Conservation (phyloP, 2,113 vertebrate species). For the Euleptes europaea region DNA sequence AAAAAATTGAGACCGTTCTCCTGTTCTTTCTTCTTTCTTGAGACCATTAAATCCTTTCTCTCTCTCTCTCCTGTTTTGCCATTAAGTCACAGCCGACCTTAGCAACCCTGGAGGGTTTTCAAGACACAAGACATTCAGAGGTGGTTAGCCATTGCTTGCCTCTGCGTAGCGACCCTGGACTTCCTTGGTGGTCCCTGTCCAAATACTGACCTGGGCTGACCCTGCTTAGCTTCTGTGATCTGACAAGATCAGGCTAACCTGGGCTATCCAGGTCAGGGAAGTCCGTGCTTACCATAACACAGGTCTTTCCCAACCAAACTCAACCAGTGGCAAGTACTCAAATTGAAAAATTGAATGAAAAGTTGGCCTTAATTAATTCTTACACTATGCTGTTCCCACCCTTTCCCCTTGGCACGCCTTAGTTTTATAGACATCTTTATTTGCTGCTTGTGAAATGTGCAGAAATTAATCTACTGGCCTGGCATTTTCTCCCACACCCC, state of each 20-base stretch:
- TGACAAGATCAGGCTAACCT: too few species aligned
- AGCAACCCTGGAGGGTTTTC: too few species aligned
- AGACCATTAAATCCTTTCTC: too few species aligned
- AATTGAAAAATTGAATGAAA: constrained; percentile 21
- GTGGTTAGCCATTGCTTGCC: too few species aligned
- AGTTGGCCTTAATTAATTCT: background rate
- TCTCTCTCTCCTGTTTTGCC: too few species aligned
- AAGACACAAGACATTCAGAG: too few species aligned
- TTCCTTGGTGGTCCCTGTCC: too few species aligned
- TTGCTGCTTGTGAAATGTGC: constrained; percentile 4
- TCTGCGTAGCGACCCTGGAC: too few species aligned
- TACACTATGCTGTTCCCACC: background rate
- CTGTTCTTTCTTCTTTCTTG: too few species aligned
- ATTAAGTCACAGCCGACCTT: too few species aligned
- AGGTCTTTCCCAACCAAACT: background rate
- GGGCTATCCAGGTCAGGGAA: background rate
- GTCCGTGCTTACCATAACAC: background rate
- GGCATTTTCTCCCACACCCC: background rate
- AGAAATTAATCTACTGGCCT: constrained; percentile 26
- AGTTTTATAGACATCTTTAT: background rate
- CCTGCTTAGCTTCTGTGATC: too few species aligned
- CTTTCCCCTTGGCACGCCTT: fast-evolving
- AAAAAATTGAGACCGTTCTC: background rate
- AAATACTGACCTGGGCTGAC: too few species aligned
- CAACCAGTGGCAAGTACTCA: constrained; percentile 1